A percentile compares a stretch with the other conserved stretches of the same genome.
Conservation (phyloP, 2,113 vertebrate genomes). For the Promerops cafer region DNA sequence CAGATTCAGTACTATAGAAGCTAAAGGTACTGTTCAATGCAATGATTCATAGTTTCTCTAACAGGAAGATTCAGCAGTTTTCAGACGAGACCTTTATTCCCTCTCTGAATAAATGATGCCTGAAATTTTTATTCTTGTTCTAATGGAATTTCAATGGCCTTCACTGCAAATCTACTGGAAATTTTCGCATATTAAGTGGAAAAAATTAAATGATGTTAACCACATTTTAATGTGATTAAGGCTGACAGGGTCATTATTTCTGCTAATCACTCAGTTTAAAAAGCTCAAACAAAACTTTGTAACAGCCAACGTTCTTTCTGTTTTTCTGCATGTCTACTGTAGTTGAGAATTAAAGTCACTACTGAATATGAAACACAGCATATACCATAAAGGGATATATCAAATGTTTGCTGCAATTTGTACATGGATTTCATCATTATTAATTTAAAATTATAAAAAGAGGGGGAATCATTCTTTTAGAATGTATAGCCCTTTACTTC, state of each 20-base stretch:
- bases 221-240: constrained; percentile 99
- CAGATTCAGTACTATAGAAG: constrained; percentile 48
- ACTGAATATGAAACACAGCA: constrained; percentile 4
- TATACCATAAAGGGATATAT: constrained; percentile 19
- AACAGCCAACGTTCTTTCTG: constrained; percentile 77
- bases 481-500: constrained; percentile 20
- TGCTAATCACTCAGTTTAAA: constrained; percentile 99
- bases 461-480: not conserved
- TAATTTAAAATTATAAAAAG: constrained; percentile 48
- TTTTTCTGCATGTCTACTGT: constrained; percentile 57
- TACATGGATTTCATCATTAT: constrained; percentile 44
- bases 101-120: constrained; percentile 99
- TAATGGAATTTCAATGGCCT: constrained; percentile 99
- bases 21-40: constrained; percentile 68
- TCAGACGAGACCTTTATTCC: constrained; percentile 87
- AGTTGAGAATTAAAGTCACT: constrained; percentile 48
- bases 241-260: constrained; percentile 99
- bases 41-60: constrained; percentile 89
- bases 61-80: constrained; percentile 98
- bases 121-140: constrained; percentile 99
- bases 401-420: constrained; percentile 38
- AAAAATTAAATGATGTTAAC: constrained; percentile 99
- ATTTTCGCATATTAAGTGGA: constrained; percentile 99
- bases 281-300: constrained; percentile 89
- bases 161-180: constrained; percentile 99